A percentile compares a stretch with the other conserved stretches of the same genome.
Conservation (phyloP, 2,113 vertebrate species). For the cattle (Bos taurus) region ARS-UCD2.0 NC_037343.1:29544001-29544500, state of each 20-base stretch:
- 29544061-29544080: not conserved
- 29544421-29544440: not conserved
- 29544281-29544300: not conserved
- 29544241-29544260: not conserved
- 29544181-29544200: not conserved
- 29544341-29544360: not conserved
- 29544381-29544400: not conserved
- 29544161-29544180: not conserved
- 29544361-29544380: not conserved
- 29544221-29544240: not conserved
- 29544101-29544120: not conserved
- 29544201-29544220: not conserved
- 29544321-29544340: not conserved
- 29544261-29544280: not conserved
- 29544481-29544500: not conserved
- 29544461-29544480: not conserved
- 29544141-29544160: not conserved
- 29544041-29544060: not conserved
- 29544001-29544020: not conserved
- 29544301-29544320: not conserved
- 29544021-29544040: not conserved
- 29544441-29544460: not conserved
- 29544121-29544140: not conserved
- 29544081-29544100: not conserved
- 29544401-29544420: not conserved